Evolutionary conservation across 92 coral and sea anemone species (phyloP).

Genomic region (Phenganax marumi): DNA sequence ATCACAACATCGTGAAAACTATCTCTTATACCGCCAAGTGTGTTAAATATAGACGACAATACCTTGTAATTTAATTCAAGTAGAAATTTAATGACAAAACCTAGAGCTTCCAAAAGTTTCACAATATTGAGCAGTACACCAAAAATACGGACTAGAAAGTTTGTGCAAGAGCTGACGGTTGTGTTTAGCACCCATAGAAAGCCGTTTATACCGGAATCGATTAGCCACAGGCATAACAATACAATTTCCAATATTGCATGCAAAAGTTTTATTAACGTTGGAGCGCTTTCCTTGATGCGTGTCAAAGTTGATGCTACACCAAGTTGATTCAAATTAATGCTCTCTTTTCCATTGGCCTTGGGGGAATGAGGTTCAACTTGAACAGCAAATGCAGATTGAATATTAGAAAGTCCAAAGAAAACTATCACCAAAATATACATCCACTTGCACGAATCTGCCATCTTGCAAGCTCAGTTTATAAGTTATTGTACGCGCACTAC

Average conservation of each 20-base stretch:
- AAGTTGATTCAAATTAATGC: conserved; percentile 7
- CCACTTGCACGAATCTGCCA: conserved; percentile 4
- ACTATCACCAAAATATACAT: background rate
- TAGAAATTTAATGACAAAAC: conserved; percentile 66
- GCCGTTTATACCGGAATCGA: conserved; percentile 45
- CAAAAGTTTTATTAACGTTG: conserved; percentile 18
- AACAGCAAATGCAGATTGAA: background rate
- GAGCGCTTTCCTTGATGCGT: conserved; percentile 35
- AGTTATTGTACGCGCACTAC: no score
- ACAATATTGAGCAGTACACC: conserved; percentile 59
- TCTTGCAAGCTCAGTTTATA: background rate
- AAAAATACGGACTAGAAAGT: conserved; percentile 58
- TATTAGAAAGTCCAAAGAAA: background rate
- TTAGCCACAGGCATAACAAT: conserved; percentile 56
- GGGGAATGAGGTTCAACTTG: conserved; percentile 22
- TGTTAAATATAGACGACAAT: conserved; percentile 71
- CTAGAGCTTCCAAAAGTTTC: conserved; percentile 73
- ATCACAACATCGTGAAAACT: conserved; percentile 25
- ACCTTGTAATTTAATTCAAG: conserved; percentile 77
- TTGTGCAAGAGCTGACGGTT: conserved; percentile 54
- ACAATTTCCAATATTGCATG: conserved; percentile 50
- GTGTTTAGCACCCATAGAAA: conserved; percentile 63
- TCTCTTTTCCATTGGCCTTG: conserved; percentile 9
- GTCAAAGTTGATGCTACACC: conserved; percentile 21
- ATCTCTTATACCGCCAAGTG: conserved; percentile 44